Evolutionary conservation across 2,888 invertebrate species (phyloP), one percentile per base, ranked within the genome.

Genomic region (Keiferia lycopersicella): DNA sequence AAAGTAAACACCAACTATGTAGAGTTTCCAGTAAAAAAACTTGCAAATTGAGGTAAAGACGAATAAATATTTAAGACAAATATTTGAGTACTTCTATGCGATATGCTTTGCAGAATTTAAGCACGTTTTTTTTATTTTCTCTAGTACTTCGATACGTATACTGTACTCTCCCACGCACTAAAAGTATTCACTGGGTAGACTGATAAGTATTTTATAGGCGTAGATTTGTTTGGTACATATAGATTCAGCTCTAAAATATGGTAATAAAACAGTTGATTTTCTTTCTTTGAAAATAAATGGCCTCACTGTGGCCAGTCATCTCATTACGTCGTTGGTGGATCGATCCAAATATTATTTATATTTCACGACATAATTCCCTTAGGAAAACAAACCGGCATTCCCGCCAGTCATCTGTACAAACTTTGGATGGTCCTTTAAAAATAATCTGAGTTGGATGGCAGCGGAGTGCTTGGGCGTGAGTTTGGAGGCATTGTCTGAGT

Each of bases 401-500:
- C 51, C 38, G 70, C 66, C 67, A 82, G 88, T 91, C 89, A 91
- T 85, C 83, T 86, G 71, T 71, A 78, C 81, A 87, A 87, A 87
- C 85, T 76, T 75, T 72, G 66, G 74, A 76, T 71, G 79, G 78
- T 72, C 76, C 79, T 83, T 81, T 83, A 78, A 76, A 79, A 86
- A 85, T 89, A 89, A 90, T 90, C 86, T 79, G 74, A 34, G 75
- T 76, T 78, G 75, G 77, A 78, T 77, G 81, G 75, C 77, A 81
- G 75, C 72, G 75, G 67, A 71, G 69, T 68, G 67, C 75, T 72
- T 75, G 67, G 71, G 70, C 68, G 67, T 67, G 77, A 86, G 89
- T 90, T 91, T 91, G 83, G 84, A 76, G 65, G 69, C 79, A 87
- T 91, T 91, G 89, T 91, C 78, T 34, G 76, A 73, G 76, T 78